A percentile compares a stretch with the other conserved stretches of the same genome.
These are phyloP conservation scores for Noctua janthina DNA, from an alignment of 2,888 invertebrate genomes.

Conservation along the genomic window DNA sequence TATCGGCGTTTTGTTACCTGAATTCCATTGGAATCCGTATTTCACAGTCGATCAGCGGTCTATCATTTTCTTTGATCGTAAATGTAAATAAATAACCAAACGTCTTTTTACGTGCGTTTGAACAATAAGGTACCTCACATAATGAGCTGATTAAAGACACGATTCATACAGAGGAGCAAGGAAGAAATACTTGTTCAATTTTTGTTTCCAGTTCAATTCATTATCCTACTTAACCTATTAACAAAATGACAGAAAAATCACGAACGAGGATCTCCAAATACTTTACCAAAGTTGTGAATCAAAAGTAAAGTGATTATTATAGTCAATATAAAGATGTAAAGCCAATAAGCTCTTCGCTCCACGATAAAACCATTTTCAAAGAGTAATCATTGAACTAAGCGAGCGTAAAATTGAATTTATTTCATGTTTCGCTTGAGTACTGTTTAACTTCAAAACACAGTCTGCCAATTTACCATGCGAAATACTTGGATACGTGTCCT, in stretches of 20 bases:
- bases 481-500: conserved; percentile 69
- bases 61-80: conserved; percentile 11
- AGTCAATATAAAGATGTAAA: conserved; percentile 39
- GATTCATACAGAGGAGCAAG: not conserved
- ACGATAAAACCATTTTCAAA: conserved; percentile 17
- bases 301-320: conserved; percentile 21
- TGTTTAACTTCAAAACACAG: conserved; percentile 63
- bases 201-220: not conserved
- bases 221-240: not conserved
- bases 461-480: conserved; percentile 70
- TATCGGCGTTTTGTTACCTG: not conserved
- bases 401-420: conserved; percentile 52
- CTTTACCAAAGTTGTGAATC: not conserved
- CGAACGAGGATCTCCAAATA: not conserved
- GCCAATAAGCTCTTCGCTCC: conserved; percentile 31
- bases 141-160: not conserved
- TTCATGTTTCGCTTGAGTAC: conserved; percentile 41
- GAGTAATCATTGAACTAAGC: conserved; percentile 33
- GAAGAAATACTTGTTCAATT: not conserved
- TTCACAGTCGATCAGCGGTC: conserved; percentile 1
- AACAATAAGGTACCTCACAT: not conserved
- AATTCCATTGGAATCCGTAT: not conserved
- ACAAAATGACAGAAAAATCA: not conserved
- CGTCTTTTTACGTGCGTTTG: not conserved
- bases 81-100: conserved; percentile 8